Evolutionary conservation across 2,113 vertebrate genomes (phyloP).

Genomic region (Falco punctatus): DNA sequence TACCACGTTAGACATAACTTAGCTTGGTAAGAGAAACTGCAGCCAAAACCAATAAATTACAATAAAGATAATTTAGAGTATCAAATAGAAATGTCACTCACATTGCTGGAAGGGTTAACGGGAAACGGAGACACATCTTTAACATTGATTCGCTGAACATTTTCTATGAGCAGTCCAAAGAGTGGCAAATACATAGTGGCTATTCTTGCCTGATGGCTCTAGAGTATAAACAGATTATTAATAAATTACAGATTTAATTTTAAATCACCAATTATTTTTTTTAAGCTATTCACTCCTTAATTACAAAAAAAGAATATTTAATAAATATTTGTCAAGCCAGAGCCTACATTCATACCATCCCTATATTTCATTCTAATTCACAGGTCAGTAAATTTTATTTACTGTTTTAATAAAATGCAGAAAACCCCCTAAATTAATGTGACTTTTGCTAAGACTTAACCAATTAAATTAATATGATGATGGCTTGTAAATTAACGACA

Average conservation of each 20-base stretch:
- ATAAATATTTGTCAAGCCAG: not conserved
- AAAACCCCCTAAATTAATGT: not conserved
- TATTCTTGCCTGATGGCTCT: constrained; percentile 95
- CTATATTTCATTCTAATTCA: not conserved
- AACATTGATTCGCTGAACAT: constrained; percentile 94
- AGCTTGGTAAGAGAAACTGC: not conserved
- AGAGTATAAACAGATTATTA: not conserved
- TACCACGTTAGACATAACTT: not conserved
- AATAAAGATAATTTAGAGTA: not conserved
- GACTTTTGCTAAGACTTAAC: not conserved
- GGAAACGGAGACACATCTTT: constrained; percentile 88
- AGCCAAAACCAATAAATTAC: not conserved
- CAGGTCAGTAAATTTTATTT: not conserved
- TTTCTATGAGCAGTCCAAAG: constrained; percentile 95
- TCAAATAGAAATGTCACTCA: constrained; percentile 64
- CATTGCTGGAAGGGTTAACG: constrained; percentile 83
- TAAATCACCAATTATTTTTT: not conserved
- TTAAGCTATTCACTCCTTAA: not conserved
- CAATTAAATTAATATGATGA: not conserved
- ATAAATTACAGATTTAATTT: not conserved
- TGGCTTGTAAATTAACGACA: not conserved
- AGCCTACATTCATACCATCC: not conserved
- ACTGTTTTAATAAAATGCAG: not conserved
- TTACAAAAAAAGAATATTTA: not conserved
- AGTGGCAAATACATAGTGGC: constrained; percentile 95